Evolutionary conservation across 2,797 vertebrate genomes (phyloP).

Genomic region (Antennarius maculatus): DNA sequence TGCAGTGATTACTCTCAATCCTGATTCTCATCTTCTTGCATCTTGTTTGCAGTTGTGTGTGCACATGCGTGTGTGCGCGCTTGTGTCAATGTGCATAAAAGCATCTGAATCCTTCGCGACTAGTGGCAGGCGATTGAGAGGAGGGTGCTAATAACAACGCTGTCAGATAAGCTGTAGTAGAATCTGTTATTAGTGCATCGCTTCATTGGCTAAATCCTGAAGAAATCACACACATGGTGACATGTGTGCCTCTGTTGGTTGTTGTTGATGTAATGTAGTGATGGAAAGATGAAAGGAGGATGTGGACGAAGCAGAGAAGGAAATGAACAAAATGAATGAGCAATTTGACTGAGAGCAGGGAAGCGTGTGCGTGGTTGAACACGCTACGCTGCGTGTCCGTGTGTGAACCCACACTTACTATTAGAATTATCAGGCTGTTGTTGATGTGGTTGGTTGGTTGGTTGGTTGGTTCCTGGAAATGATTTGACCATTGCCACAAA

Average conservation of each 20-base stretch:
- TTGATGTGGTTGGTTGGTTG: not conserved
- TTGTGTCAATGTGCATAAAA: slow-evolving; percentile 25
- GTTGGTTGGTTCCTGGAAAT: slow-evolving; percentile 29
- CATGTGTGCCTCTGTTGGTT: not conserved
- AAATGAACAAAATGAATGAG: slow-evolving; percentile 26
- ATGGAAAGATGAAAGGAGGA: slow-evolving; percentile 21
- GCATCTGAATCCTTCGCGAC: slow-evolving; percentile 29
- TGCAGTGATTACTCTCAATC: slow-evolving; percentile 40
- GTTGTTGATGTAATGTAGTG: not conserved
- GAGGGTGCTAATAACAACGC: slow-evolving; percentile 57
- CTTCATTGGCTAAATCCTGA: slow-evolving; percentile 45
- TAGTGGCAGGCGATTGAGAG: slow-evolving; percentile 56
- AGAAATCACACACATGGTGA: slow-evolving; percentile 6
- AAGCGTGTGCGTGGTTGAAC: slow-evolving; percentile 16
- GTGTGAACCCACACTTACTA: slow-evolving; percentile 5
- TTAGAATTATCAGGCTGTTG: slow-evolving; percentile 23
- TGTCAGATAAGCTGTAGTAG: slow-evolving; percentile 58
- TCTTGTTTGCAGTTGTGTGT: slow-evolving; percentile 37
- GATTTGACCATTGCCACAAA: slow-evolving; percentile 58
- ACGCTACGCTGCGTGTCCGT: not conserved
- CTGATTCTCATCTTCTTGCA: slow-evolving; percentile 24
- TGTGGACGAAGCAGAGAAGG: slow-evolving; percentile 12
- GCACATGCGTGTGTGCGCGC: slow-evolving; percentile 8
- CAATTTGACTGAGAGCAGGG: slow-evolving; percentile 21
- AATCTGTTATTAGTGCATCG: slow-evolving; percentile 47